Conservation (phyloP, 2,113 vertebrate species). For the Paralichthys olivaceus region DNA sequence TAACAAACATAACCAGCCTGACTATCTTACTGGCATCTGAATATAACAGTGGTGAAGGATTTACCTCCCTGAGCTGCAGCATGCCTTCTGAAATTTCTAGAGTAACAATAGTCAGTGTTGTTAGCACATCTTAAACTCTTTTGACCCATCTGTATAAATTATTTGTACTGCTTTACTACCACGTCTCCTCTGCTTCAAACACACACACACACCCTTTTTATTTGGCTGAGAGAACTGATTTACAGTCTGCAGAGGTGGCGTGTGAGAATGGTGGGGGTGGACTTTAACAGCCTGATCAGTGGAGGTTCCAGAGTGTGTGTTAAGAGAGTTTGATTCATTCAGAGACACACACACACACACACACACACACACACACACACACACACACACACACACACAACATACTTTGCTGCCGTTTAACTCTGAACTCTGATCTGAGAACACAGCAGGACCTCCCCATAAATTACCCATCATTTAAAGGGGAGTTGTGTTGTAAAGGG, state of each 20-base stretch:
- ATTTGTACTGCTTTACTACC: slow-evolving; percentile 22
- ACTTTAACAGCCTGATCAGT: slow-evolving; percentile 12
- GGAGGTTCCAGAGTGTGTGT: background rate
- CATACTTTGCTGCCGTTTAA: slow-evolving; percentile 15
- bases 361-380: too few species aligned
- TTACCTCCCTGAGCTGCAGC: background rate
- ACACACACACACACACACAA: background rate
- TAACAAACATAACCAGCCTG: slow-evolving; percentile 5
- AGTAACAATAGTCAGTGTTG: slow-evolving; percentile 14
- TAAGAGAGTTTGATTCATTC: slow-evolving; percentile 5
- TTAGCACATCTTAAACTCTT: slow-evolving; percentile 6
- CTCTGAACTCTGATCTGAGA: slow-evolving; percentile 61
- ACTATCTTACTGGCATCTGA: background rate
- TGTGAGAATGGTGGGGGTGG: slow-evolving; percentile 29
- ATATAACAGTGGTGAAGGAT: background rate
- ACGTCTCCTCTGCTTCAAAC: background rate
- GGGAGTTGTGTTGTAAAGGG: too few species aligned
- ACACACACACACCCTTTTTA: background rate
- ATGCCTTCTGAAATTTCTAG: background rate
- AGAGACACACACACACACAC: background rate
- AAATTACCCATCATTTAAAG: slow-evolving; percentile 77
- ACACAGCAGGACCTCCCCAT: slow-evolving; percentile 61
- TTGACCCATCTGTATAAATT: slow-evolving; percentile 12
- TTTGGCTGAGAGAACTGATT: slow-evolving; percentile 34
- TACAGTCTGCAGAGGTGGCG: slow-evolving; percentile 6